These are phyloP conservation scores for Halocaridina rubra DNA, from an alignment of 2,888 invertebrate species.

Conservation along the genomic window DNA sequence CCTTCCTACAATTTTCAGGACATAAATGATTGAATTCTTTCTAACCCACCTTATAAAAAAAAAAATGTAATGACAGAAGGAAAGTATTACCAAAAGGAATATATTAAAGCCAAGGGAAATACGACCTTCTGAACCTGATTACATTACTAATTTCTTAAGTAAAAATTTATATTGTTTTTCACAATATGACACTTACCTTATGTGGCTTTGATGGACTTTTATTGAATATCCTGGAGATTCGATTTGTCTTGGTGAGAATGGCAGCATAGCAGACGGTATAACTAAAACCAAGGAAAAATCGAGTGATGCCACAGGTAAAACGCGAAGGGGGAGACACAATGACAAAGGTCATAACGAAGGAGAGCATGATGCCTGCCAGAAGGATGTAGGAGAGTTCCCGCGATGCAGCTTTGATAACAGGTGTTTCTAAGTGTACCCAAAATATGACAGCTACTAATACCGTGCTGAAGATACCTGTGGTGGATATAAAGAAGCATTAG, in stretches of 20 bases:
- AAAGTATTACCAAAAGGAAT: too few relatives aligned
- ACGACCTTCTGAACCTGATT: too few relatives aligned
- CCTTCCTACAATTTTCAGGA: too few relatives aligned
- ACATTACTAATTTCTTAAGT: too few relatives aligned
- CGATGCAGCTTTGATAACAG: conserved; percentile 73
- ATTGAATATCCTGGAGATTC: conserved; percentile 73
- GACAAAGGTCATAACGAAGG: conserved; percentile 72
- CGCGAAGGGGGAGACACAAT: conserved; percentile 71
- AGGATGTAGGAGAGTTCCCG: conserved; percentile 72
- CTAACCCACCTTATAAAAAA: too few relatives aligned
- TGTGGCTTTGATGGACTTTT: conserved; percentile 65
- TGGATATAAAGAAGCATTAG: too few relatives aligned
- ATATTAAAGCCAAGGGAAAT: too few relatives aligned
- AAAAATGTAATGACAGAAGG: too few relatives aligned
- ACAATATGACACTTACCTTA: conserved; percentile 25
- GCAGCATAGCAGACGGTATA: conserved; percentile 73
- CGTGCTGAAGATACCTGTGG: conserved; percentile 70
- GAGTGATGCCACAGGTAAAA: conserved; percentile 70
- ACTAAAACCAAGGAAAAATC: conserved; percentile 72
- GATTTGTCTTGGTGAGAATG: conserved; percentile 73
- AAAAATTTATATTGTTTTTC: too few relatives aligned
- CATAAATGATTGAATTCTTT: too few relatives aligned
- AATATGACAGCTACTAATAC: conserved; percentile 71
- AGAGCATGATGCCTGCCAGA: conserved; percentile 71
- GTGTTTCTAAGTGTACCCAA: conserved; percentile 72